Evolutionary conservation across 2,797 vertebrate genomes (phyloP).

Genomic region (Clarias laeviceps): DNA sequence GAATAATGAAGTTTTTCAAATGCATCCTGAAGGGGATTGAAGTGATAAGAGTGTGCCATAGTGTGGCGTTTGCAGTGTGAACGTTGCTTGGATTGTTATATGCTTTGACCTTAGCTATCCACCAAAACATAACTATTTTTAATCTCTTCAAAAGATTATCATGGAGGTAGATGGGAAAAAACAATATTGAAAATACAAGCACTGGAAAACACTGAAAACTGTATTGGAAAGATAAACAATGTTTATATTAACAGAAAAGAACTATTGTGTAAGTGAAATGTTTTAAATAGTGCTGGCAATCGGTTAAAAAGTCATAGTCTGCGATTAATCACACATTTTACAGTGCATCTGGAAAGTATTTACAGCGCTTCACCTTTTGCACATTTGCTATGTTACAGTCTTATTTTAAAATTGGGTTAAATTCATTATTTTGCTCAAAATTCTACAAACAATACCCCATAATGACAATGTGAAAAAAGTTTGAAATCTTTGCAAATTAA

Average conservation of each 20-base stretch:
- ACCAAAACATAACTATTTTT: not conserved
- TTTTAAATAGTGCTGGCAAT: too few species aligned
- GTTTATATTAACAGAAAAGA: not conserved
- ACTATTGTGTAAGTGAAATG: not conserved
- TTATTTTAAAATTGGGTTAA: too few species aligned
- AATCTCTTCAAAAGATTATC: not conserved
- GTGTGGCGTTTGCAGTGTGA: slow-evolving; percentile 24
- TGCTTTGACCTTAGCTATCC: slow-evolving; percentile 6
- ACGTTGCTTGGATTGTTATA: slow-evolving; percentile 6
- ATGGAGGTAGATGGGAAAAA: not conserved
- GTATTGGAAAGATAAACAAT: not conserved
- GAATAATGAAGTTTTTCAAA: not conserved
- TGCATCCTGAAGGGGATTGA: not conserved
- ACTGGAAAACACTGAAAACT: not conserved
- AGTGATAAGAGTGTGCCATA: not conserved
- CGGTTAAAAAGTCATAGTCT: too few species aligned
- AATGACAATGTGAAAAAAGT: too few species aligned
- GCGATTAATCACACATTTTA: too few species aligned
- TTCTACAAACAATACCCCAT: too few species aligned
- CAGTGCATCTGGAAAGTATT: too few species aligned
- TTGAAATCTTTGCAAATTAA: too few species aligned
- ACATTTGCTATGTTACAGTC: too few species aligned
- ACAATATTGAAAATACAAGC: not conserved
- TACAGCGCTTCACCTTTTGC: too few species aligned
- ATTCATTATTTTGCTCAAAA: too few species aligned